Base-by-base conservation (phyloP, 2,113 vertebrate genomes). In the Psephotus haematonotus region DNA sequence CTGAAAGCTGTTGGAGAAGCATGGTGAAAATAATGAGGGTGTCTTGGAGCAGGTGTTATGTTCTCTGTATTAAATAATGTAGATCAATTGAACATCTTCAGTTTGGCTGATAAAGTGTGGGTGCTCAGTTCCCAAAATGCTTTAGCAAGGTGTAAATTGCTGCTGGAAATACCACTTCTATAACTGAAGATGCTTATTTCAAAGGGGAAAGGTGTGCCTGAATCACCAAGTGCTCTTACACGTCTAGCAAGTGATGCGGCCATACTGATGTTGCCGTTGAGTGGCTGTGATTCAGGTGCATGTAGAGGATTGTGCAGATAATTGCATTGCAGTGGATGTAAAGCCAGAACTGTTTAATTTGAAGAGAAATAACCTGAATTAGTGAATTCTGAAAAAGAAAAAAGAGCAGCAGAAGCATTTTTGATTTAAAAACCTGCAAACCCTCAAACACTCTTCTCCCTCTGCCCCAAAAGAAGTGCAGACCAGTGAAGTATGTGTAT, bases 221-320 rank as follows among this genome's bases (percentile, higher is more conserved):
- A 74, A 15, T 74, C 41, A 11, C 43, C 17, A 50, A 9, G 28
- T 25, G 65, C 43, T 55, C 15, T 50, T 20, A 13, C 0, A 0
- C 14, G 23, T 35, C 35, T 29, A 8, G 44, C 46, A 25, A 25
- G 9, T 19, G 25, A 6, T 27, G 25, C 65, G 44, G 16, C 28
- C 4, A 0, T 17, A 13, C 44, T 50, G 88, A 8, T 0, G 1
- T 12, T 65, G 80, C 31, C 7, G 9, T 31, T 52, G 81, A 12
- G 46, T 35, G 41, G 12, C 41, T 70, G 18, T 18, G 0, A 28
- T 80, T 24, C 53, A 53, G 41, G 17, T 63, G 41, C 10, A 1
- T 0, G 0, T 6, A 13, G 64, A 53, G 65, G 23, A 31, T 67
- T 16, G 7, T 11, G 49, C 44, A 33, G 37, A 6, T 6, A 35